These are phyloP conservation scores for Oryzias woworae DNA, from an alignment of 2,113 vertebrate genomes.

Conservation along the genomic window DNA sequence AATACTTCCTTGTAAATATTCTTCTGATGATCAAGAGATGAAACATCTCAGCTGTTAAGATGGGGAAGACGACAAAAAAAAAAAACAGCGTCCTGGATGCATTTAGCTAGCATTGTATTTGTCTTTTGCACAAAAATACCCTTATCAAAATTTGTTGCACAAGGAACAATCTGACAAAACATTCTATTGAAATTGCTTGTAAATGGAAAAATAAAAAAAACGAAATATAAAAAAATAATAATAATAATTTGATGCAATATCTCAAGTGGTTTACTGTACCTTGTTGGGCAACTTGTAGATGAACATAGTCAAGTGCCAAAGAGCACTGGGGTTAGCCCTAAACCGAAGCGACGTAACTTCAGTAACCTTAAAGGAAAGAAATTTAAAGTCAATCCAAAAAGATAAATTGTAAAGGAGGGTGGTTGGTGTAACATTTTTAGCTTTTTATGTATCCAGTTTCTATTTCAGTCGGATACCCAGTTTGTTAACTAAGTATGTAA, in stretches of 20 bases:
- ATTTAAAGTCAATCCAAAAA: constrained; percentile 74
- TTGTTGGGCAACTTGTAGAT: constrained; percentile 75
- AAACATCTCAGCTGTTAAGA: constrained; percentile 40
- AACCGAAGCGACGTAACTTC: constrained; percentile 74
- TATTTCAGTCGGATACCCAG: constrained; percentile 80
- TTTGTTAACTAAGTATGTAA: constrained; percentile 67
- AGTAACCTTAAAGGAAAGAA: constrained; percentile 78
- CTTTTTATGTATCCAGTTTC: constrained; percentile 48
- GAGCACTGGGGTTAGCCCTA: constrained; percentile 71
- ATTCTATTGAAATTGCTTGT: constrained; percentile 53
- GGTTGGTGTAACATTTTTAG: constrained; percentile 77
- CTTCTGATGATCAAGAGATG: constrained; percentile 55
- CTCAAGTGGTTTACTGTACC: constrained; percentile 81
- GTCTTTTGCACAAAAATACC: constrained; percentile 61
- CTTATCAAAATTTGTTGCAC: constrained; percentile 52
- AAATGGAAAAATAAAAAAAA: constrained; percentile 34
- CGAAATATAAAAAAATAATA: constrained; percentile 39
- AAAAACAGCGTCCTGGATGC: constrained; percentile 53
- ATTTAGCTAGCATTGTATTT: constrained; percentile 59
- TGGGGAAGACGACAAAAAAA: constrained; percentile 21
- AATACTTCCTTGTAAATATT: constrained; percentile 68
- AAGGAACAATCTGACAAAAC: constrained; percentile 39
- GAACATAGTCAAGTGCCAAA: constrained; percentile 80
- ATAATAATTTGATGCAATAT: constrained; percentile 65
- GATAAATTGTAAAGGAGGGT: constrained; percentile 64